Evolutionary conservation across 2,113 vertebrate genomes (phyloP), one percentile per base, ranked within the genome.

Genomic region (Osmerus eperlanus): DNA sequence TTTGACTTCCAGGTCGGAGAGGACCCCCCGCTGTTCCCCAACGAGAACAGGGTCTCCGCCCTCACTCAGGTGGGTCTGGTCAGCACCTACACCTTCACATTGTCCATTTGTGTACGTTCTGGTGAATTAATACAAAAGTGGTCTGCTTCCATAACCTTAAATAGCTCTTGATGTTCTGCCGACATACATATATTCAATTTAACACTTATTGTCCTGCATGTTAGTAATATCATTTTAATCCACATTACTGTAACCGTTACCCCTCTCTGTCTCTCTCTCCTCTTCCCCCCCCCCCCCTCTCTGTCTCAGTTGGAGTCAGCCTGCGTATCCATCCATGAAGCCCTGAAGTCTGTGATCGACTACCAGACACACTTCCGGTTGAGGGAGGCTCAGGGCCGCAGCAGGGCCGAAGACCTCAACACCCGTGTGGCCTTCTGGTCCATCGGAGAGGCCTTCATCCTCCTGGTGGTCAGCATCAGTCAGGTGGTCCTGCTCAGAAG

Each of bases 1-100:
- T 99, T 99, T 58, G 97, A 99, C 84, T 98, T 98, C 81, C 97
- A 99, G 85, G 96, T 99, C 72, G 96, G 97, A 66, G 97, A 99
- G 78, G 97, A 99, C 71, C 96, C 96, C 21, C 97, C 97, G 4
- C 91, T 99, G 14, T 99, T 99, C 83, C 96, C 97, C 70, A 98
- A 95, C 73, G 97, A 98, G 90, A 99, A 98, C 87, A 93, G 96
- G 84, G 96, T 95, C 77, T 97, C 96, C 2, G 96, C 97, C 69
- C 94, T 99, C 74, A 99, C 97, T 59, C 97, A 99, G 94, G 97
- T 99, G 87, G 71, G 84, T 68, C 60, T 29, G 25, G n/a, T 47
- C 41, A 47, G 41, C 41, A 11, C 8, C 2, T 11, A 47, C 41
- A 47, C 41, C 41, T 47, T 47, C 41, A 47, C 41, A 47, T 47